Percentiles rank a stretch among this genome's conserved stretches.
Evolutionary conservation across 2,888 invertebrate genomes (phyloP).

Genomic region (Ceratothoa steindachneri): DNA sequence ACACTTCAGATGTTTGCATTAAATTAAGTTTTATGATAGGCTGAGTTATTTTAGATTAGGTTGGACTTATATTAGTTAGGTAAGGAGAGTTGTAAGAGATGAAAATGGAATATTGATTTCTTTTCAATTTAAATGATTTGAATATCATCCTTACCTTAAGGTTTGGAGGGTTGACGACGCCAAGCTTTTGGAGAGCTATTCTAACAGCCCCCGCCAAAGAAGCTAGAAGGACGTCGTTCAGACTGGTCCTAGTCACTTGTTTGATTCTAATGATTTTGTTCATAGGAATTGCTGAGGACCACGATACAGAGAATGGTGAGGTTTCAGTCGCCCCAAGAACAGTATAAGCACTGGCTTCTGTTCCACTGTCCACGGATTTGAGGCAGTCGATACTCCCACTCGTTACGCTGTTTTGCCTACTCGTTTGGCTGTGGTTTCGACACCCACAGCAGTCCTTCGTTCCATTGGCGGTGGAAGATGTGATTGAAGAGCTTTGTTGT

Average conservation of each 20-base stretch:
- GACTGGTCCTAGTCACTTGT: conserved; percentile 58
- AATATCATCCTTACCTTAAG: conserved; percentile 56
- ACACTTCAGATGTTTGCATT: no score
- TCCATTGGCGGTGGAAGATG: background rate
- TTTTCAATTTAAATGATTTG: no score
- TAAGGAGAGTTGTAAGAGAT: no score
- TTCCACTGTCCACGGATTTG: background rate
- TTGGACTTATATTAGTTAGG: no score
- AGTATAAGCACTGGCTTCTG: conserved; percentile 21
- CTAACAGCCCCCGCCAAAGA: conserved; percentile 58
- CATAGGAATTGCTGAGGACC: conserved; percentile 57
- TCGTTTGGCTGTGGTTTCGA: conserved; percentile 1
- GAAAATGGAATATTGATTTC: no score
- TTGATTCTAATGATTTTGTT: conserved; percentile 56
- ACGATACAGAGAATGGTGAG: conserved; percentile 51
- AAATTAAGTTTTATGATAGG: no score
- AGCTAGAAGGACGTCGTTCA: conserved; percentile 59
- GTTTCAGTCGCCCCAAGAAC: conserved; percentile 23
- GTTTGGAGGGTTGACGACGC: conserved; percentile 57
- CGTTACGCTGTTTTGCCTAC: background rate
- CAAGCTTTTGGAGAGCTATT: conserved; percentile 56
- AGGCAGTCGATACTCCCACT: background rate
- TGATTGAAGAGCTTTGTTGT: background rate
- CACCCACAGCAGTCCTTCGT: conserved; percentile 23
- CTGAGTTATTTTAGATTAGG: no score